Percentiles rank a stretch among this genome's conserved stretches.
These are phyloP conservation scores for Python bivittatus DNA, from an alignment of 2,113 vertebrate species.

Conservation along the genomic window DNA sequence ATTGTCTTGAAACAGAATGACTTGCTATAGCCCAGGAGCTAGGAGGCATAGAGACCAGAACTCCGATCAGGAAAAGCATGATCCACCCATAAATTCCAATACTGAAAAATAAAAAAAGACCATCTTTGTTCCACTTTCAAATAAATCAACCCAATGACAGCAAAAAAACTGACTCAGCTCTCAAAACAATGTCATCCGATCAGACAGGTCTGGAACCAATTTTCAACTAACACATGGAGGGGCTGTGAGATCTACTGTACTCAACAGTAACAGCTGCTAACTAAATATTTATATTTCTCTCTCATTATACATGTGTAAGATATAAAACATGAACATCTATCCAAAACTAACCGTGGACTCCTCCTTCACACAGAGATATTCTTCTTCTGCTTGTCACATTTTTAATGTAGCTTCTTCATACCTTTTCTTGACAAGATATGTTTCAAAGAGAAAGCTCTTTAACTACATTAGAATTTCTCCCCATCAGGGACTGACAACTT, in stretches of 20 bases:
- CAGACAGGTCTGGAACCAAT: neutral
- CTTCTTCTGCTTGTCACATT: neutral
- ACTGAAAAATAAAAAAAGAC: neutral
- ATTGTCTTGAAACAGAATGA: no score
- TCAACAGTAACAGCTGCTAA: neutral
- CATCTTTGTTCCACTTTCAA: neutral
- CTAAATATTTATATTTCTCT: neutral
- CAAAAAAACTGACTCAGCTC: neutral
- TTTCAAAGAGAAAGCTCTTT: neutral
- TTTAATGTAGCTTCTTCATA: neutral
- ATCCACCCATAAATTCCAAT: neutral
- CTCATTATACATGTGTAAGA: neutral
- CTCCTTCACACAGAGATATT: neutral
- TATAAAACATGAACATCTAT: neutral
- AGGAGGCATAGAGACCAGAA: neutral
- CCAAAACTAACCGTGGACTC: neutral
- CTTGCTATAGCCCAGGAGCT: no score
- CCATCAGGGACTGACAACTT: no score
- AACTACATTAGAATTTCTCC: neutral
- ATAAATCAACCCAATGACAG: neutral
- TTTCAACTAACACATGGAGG: neutral
- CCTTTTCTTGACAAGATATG: neutral
- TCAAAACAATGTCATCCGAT: neutral
- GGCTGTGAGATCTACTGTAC: neutral
- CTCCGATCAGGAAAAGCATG: neutral